Evolutionary conservation across 2,797 vertebrate genomes (phyloP).

Genomic region (Valencia hispanica): DNA sequence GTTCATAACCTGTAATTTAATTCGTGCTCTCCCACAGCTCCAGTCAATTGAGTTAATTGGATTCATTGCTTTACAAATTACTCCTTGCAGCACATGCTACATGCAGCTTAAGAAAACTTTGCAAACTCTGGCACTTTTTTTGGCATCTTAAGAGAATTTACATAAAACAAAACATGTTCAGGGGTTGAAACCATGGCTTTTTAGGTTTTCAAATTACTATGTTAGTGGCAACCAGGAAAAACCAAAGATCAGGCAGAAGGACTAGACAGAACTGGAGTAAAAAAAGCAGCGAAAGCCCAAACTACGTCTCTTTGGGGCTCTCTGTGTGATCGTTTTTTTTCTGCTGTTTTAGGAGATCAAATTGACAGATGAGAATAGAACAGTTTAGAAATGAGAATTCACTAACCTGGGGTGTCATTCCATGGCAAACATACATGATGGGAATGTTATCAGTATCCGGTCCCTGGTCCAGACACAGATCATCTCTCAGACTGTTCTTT

Average conservation of each 20-base stretch:
- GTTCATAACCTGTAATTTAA: too few relatives aligned
- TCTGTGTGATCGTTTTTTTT: background rate
- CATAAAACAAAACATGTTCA: too few relatives aligned
- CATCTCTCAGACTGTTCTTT: slow-evolving; percentile 91
- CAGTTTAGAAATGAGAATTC: background rate
- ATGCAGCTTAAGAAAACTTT: background rate
- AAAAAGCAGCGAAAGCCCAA: background rate
- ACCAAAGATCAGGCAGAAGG: background rate
- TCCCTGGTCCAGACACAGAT: slow-evolving; percentile 96
- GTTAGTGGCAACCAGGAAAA: background rate
- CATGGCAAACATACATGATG: slow-evolving; percentile 95
- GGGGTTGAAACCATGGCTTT: background rate
- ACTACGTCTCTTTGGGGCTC: slow-evolving; percentile 1
- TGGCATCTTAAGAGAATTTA: too few relatives aligned
- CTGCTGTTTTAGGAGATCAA: background rate
- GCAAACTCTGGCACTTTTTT: background rate
- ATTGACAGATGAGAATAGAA: background rate
- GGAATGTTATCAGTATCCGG: slow-evolving; percentile 93
- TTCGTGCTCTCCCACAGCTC: too few relatives aligned
- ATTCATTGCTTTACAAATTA: too few relatives aligned
- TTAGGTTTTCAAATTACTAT: background rate
- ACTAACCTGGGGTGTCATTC: slow-evolving; percentile 96
- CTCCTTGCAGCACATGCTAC: too few relatives aligned
- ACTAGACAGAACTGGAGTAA: too few relatives aligned
- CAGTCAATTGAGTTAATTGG: too few relatives aligned